phyloP scores from a whole-genome alignment of 2,113 vertebrate species.

The Toxotes jaculatrix region DNA sequence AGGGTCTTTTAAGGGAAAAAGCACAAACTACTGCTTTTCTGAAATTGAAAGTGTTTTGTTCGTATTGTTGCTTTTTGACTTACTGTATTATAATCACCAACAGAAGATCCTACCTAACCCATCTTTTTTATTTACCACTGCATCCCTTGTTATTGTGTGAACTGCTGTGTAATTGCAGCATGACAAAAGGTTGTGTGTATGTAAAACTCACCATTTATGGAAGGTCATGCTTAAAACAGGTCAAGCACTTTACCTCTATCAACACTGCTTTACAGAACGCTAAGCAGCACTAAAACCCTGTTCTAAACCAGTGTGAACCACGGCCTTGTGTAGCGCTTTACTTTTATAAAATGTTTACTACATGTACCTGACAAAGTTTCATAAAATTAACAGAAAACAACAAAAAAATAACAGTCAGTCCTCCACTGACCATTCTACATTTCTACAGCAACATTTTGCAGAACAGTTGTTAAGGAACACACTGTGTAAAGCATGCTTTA shows the following conservation, averaged over 20 bases:
- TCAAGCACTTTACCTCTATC: not conserved
- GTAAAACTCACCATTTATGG: constrained; percentile 8
- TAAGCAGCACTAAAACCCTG: no score
- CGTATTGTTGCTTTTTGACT: not conserved
- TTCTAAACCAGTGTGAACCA: no score
- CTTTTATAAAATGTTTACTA: no score
- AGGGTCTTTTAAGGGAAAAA: not conserved
- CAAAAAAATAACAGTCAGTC: no score
- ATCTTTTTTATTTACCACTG: not conserved
- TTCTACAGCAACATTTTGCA: no score
- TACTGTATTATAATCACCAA: not conserved
- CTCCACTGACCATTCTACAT: no score
- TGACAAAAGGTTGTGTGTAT: not conserved
- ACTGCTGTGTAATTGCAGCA: not conserved
- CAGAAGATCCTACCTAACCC: not conserved
- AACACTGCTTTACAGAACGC: not conserved
- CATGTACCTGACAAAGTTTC: no score
- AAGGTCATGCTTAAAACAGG: constrained; percentile 10
- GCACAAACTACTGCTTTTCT: not conserved
- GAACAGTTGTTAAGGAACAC: no score
- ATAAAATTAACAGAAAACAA: no score
- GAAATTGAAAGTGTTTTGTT: constrained; percentile 8
- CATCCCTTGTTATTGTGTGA: not conserved
- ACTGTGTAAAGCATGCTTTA: no score
- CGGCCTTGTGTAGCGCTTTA: no score